Evolutionary conservation across 1,140 invertebrate genomes (phyloP).

Genomic region (Pristionchus pacificus): DNA sequence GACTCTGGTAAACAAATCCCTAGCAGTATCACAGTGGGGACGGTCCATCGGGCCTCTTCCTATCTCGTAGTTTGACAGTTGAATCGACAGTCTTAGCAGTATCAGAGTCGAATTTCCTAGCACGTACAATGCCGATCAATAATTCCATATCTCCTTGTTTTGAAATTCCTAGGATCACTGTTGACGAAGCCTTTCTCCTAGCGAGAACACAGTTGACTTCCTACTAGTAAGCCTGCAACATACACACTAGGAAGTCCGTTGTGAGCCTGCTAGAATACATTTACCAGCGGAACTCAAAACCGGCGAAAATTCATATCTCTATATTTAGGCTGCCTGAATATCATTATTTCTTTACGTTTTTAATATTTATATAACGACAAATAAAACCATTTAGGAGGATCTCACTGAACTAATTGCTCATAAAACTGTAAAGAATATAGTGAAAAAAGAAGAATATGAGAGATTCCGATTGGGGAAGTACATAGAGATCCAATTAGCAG

Average conservation of each 20-base stretch:
- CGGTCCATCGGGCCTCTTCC: too few relatives aligned
- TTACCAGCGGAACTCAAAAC: neutral
- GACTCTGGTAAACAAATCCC: too few relatives aligned
- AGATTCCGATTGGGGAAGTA: slow-evolving; percentile 27
- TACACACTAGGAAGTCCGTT: too few relatives aligned
- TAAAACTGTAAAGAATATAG: slow-evolving; percentile 19
- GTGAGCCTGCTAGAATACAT: neutral
- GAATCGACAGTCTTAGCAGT: too few relatives aligned
- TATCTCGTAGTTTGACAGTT: too few relatives aligned
- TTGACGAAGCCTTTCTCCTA: neutral
- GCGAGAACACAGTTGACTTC: too few relatives aligned
- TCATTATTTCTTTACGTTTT: neutral
- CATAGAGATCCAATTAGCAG: slow-evolving; percentile 31
- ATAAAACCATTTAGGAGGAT: slow-evolving; percentile 20
- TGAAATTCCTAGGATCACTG: neutral
- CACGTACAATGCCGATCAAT: too few relatives aligned
- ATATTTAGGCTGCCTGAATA: too few relatives aligned
- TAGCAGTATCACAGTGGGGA: too few relatives aligned
- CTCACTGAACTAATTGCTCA: slow-evolving; percentile 18
- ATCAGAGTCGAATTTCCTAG: too few relatives aligned
- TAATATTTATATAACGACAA: neutral
- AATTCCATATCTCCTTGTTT: too few relatives aligned
- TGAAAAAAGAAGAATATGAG: slow-evolving; percentile 12
- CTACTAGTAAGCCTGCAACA: neutral
- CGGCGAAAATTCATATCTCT: too few relatives aligned